Percentiles rank a stretch among this genome's conserved stretches.
phyloP scores from a whole-genome alignment of 2,113 vertebrate species.

The Bos indicus region DNA sequence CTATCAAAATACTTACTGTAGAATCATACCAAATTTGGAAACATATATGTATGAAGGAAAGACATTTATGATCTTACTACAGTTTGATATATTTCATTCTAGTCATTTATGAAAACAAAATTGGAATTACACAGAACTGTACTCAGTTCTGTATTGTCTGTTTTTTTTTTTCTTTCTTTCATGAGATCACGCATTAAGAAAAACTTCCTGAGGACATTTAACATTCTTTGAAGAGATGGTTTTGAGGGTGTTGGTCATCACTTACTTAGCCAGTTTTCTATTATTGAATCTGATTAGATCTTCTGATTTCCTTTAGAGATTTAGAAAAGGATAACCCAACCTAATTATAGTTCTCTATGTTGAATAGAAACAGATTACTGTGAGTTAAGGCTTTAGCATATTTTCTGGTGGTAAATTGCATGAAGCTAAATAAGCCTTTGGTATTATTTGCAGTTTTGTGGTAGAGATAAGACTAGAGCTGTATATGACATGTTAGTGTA shows the following conservation, averaged over 20 bases:
- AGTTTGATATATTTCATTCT: background rate
- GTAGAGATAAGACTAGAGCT: background rate
- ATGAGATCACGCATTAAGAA: background rate
- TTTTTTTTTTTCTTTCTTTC: background rate
- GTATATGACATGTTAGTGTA: background rate
- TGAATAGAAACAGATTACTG: background rate
- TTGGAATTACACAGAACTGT: background rate
- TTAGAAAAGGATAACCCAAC: background rate
- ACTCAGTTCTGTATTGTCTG: background rate
- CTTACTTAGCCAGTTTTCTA: background rate
- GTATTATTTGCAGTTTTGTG: background rate
- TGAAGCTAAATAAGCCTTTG: background rate
- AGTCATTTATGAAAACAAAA: conserved; percentile 6
- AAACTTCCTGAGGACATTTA: background rate
- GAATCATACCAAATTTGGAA: background rate
- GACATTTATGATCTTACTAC: background rate
- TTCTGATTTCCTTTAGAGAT: background rate
- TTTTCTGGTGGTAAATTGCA: background rate
- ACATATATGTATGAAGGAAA: background rate
- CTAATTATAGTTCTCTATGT: background rate
- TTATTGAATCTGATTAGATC: background rate
- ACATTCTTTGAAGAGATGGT: background rate
- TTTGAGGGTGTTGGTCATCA: background rate
- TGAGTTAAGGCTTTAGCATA: background rate
- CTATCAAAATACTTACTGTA: background rate